Percentiles rank a stretch among this genome's conserved stretches.
phyloP scores from a whole-genome alignment of 2,797 vertebrate species.

The Manis javanica region DNA sequence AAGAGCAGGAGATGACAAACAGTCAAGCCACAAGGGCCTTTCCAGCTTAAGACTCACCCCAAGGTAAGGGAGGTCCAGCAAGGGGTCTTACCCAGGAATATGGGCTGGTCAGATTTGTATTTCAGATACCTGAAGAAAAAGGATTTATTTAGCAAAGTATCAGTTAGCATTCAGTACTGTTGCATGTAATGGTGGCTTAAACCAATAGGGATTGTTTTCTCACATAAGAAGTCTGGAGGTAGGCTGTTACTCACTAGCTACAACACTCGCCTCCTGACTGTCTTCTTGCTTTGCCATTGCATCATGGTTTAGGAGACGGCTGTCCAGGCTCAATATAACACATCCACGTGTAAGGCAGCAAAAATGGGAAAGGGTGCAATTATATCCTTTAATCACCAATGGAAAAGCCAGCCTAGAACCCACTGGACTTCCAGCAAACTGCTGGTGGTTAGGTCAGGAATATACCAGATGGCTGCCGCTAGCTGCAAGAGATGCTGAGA shows the following conservation, averaged over 20 bases:
- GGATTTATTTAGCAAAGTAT: not conserved
- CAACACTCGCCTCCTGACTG: not conserved
- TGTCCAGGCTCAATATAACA: not conserved
- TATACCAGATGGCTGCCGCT: not conserved
- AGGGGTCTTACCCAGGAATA: not conserved
- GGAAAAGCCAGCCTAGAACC: not conserved
- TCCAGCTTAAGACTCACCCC: not conserved
- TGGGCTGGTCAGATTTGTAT: not conserved
- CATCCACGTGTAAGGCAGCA: not conserved
- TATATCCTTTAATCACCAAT: not conserved
- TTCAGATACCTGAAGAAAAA: not conserved
- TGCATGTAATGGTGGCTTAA: not conserved
- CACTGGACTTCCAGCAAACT: not conserved
- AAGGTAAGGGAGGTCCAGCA: not conserved
- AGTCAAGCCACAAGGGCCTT: not conserved
- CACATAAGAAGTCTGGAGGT: not conserved
- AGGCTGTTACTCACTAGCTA: not conserved
- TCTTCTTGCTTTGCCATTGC: not conserved
- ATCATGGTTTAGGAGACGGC: not conserved
- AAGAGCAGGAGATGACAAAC: not conserved
- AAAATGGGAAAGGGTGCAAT: not conserved
- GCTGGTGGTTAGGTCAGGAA: not conserved
- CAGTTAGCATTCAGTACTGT: not conserved
- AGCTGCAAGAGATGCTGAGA: not conserved
- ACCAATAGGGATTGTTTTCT: not conserved